A percentile compares a stretch with the other conserved stretches of the same genome.
phyloP scores from a whole-genome alignment of 2,888 invertebrate species.

The Tenodera sinensis region DNA sequence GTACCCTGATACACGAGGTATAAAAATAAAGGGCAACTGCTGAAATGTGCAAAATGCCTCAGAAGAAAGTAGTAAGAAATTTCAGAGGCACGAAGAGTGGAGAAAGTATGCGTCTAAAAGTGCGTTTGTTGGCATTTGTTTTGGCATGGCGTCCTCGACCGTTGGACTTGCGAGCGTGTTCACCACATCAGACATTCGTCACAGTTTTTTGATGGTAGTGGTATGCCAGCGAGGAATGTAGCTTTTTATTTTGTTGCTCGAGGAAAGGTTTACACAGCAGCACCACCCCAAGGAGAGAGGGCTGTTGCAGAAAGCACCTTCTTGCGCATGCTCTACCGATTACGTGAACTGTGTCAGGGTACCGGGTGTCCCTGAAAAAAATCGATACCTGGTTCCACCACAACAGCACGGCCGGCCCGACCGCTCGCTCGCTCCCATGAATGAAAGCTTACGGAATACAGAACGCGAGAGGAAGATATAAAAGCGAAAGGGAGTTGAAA shows the following conservation, averaged over 20 bases:
- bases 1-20: too few species aligned
- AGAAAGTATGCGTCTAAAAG: too few species aligned
- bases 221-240: background rate
- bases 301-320: conserved; percentile 29
- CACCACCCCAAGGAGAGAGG: background rate
- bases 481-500: background rate
- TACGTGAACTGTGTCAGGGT: conserved; percentile 8
- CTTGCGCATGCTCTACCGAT: background rate
- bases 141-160: too few species aligned
- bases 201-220: too few species aligned
- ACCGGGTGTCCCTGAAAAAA: conserved; percentile 1
- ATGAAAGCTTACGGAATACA: background rate
- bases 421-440: background rate
- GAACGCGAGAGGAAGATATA: too few species aligned
- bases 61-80: too few species aligned
- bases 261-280: background rate
- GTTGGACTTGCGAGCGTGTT: too few species aligned
- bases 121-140: too few species aligned
- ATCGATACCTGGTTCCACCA: background rate
- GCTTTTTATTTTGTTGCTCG: background rate
- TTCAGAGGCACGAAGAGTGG: too few species aligned
- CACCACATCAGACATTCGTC: too few species aligned
- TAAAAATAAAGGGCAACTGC: too few species aligned
- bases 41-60: too few species aligned
- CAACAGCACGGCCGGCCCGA: background rate